phyloP scores from a whole-genome alignment of 2,113 vertebrate species.

The Castor canadensis region DNA sequence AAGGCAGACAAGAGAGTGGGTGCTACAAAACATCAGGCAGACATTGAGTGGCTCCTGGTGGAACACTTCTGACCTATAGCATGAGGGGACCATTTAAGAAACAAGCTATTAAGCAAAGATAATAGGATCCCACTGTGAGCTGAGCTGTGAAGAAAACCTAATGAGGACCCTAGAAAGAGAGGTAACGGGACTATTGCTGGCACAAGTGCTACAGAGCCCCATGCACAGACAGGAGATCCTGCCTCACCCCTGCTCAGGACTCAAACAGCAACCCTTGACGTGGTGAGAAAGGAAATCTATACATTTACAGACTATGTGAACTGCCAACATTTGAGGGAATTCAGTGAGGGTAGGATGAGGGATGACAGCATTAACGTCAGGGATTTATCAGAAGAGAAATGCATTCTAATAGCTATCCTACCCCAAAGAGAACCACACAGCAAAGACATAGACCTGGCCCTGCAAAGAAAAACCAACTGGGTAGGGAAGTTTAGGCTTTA shows the following conservation, averaged over 20 bases:
- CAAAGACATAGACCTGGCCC: neutral
- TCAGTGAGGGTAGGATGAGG: neutral
- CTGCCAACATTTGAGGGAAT: neutral
- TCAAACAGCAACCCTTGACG: neutral
- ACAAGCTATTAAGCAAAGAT: neutral
- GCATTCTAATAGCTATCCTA: neutral
- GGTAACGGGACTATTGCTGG: neutral
- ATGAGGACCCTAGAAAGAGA: accelerated
- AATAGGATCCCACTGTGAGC: neutral
- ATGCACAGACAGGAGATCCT: neutral
- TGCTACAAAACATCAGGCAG: neutral
- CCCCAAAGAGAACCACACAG: neutral
- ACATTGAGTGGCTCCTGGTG: neutral
- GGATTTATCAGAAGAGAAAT: conserved; percentile 44
- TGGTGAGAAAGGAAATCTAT: neutral
- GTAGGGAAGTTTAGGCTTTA: neutral
- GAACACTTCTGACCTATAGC: neutral
- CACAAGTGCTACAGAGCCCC: neutral
- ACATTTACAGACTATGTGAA: neutral
- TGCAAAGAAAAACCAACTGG: neutral
- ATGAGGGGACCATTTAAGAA: neutral
- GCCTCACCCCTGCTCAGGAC: neutral
- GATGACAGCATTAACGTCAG: neutral
- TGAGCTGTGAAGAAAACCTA: neutral
- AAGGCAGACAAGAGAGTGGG: neutral